These are phyloP conservation scores for Ophiodon elongatus DNA, from an alignment of 2,113 vertebrate genomes.

Conservation along the genomic window DNA sequence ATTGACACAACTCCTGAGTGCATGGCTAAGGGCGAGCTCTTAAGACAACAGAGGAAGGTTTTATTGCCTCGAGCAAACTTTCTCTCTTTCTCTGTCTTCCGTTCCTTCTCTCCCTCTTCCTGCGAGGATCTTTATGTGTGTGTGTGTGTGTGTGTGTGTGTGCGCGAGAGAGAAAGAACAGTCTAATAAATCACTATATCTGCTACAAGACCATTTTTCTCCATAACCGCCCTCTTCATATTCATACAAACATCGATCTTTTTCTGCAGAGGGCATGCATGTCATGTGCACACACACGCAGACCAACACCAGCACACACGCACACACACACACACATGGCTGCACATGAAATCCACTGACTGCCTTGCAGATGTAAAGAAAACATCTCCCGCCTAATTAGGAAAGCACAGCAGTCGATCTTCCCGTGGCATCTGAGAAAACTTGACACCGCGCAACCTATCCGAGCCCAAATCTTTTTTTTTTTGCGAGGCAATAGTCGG, in stretches of 20 bases:
- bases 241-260: slow-evolving; percentile 71
- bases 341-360: slow-evolving; percentile 10
- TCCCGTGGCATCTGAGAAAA: slow-evolving; percentile 41
- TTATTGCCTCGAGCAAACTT: slow-evolving; percentile 60
- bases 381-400: slow-evolving; percentile 64
- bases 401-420: slow-evolving; percentile 56
- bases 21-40: slow-evolving; percentile 53
- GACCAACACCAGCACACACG: slow-evolving; percentile 21
- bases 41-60: slow-evolving; percentile 56
- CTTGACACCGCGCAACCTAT: slow-evolving; percentile 45
- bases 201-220: slow-evolving; percentile 47
- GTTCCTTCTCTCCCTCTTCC: slow-evolving; percentile 23
- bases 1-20: slow-evolving; percentile 37
- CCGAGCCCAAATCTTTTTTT: background rate
- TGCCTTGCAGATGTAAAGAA: slow-evolving; percentile 46
- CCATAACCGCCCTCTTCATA: slow-evolving; percentile 61
- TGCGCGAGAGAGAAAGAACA: background rate
- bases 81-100: slow-evolving; percentile 16
- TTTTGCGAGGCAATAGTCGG: slow-evolving; percentile 38
- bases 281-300: slow-evolving; percentile 18
- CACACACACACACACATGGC: slow-evolving; percentile 26
- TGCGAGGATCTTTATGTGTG: background rate
- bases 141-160: slow-evolving; percentile 1
- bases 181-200: slow-evolving; percentile 71
- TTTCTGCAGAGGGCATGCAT: slow-evolving; percentile 57